Evolutionary conservation across 2,888 invertebrate genomes (phyloP).

Genomic region (Heliconius hortense): DNA sequence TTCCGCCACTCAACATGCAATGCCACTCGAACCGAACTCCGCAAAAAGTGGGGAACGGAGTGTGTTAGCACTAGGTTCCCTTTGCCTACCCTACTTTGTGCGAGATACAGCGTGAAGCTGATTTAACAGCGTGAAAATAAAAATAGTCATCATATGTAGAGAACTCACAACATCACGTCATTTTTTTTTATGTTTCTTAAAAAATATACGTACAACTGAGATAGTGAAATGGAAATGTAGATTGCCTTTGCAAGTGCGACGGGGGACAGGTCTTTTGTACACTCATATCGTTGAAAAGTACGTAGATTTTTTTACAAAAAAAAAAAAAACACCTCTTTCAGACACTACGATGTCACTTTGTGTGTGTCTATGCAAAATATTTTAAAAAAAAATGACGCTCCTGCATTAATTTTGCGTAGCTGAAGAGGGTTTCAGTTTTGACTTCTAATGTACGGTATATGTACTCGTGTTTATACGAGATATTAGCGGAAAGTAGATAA

Average conservation of each 20-base stretch:
- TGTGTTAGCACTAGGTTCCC: too few relatives aligned
- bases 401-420: background rate
- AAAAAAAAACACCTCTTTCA: constrained; percentile 14
- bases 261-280: constrained; percentile 27
- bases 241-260: constrained; percentile 26
- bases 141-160: background rate
- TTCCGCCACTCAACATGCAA: too few relatives aligned
- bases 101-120: too few relatives aligned
- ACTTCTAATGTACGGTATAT: too few relatives aligned
- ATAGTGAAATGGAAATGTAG: constrained; percentile 28
- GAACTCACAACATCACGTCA: background rate
- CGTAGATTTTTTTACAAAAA: background rate
- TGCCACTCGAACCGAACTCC: too few relatives aligned
- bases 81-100: too few relatives aligned
- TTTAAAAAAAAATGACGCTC: background rate
- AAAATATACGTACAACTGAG: constrained; percentile 16
- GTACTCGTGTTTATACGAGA: too few relatives aligned
- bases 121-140: too few relatives aligned
- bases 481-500: too few relatives aligned
- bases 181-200: constrained; percentile 10
- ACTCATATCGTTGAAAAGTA: constrained; percentile 11
- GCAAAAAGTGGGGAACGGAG: too few relatives aligned
- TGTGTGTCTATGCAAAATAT: background rate
- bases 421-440: background rate
- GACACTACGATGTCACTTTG: background rate